phyloP scores from a whole-genome alignment of 2,797 vertebrate genomes.

The Alca torda region DNA sequence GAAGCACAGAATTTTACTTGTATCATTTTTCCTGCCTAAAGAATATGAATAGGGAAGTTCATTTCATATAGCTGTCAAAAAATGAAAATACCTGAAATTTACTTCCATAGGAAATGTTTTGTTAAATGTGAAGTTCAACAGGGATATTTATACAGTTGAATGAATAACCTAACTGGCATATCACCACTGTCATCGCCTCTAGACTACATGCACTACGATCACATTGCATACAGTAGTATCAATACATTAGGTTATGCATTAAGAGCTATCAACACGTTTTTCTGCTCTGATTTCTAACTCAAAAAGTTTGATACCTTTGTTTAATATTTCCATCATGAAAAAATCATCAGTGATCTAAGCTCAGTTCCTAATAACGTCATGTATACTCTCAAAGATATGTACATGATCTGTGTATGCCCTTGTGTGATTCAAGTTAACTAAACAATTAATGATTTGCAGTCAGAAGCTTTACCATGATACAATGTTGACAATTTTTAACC shows the following conservation, averaged over 20 bases:
- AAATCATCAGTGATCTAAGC: neutral
- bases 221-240: neutral
- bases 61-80: conserved; percentile 11
- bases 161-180: neutral
- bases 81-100: neutral
- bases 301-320: neutral
- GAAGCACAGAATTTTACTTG: conserved; percentile 45
- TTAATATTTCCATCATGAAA: neutral
- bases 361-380: neutral
- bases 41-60: neutral
- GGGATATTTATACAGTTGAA: neutral
- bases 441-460: neutral
- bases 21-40: conserved; percentile 4
- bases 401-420: neutral
- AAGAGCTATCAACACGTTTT: neutral
- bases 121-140: neutral
- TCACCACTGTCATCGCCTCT: neutral
- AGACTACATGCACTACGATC: neutral
- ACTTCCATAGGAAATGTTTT: neutral
- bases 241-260: neutral
- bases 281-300: neutral
- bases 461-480: neutral
- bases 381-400: neutral
- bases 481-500: neutral
- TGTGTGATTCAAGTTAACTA: neutral